phyloP scores from a whole-genome alignment of 2,797 vertebrate genomes.

The Lutjanus campechanus region DNA sequence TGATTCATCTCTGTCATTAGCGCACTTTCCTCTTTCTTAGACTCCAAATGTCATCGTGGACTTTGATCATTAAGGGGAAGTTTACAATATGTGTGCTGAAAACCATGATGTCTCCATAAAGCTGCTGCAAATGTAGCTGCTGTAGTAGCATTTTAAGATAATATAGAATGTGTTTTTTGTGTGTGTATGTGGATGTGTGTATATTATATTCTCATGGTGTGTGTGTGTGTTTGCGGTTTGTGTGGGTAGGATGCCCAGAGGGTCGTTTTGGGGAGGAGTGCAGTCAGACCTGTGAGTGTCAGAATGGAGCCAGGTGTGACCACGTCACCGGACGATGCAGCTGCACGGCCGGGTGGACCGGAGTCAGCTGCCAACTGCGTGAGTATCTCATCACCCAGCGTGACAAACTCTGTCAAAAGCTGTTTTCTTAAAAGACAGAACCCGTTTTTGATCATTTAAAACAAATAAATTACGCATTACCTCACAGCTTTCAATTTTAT shows the following conservation, averaged over 20 bases:
- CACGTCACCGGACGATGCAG: slow-evolving; percentile 72
- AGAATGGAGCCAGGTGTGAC: slow-evolving; percentile 78
- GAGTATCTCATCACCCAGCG: slow-evolving; percentile 62
- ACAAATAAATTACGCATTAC: not conserved
- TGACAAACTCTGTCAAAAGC: slow-evolving; percentile 20
- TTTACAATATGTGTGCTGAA: slow-evolving; percentile 58
- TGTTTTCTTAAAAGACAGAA: not conserved
- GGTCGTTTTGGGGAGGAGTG: slow-evolving; percentile 75
- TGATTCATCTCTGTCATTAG: slow-evolving; percentile 80
- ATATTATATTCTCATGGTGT: not conserved
- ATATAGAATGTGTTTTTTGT: slow-evolving; percentile 16
- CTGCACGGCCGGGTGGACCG: slow-evolving; percentile 76
- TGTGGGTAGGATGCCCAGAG: slow-evolving; percentile 75
- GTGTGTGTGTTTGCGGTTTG: slow-evolving; percentile 22
- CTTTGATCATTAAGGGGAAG: slow-evolving; percentile 66
- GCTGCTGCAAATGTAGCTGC: slow-evolving; percentile 8
- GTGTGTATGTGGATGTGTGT: not conserved
- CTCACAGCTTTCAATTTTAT: not conserved
- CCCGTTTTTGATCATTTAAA: not conserved
- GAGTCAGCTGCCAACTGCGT: slow-evolving; percentile 79
- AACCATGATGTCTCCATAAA: slow-evolving; percentile 25
- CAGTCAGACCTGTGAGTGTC: slow-evolving; percentile 75
- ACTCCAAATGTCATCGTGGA: slow-evolving; percentile 67
- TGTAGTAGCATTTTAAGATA: not conserved
- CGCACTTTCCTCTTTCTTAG: slow-evolving; percentile 49